Evolutionary conservation across 2,888 invertebrate species (phyloP).

Genomic region (Celastrina argiolus): DNA sequence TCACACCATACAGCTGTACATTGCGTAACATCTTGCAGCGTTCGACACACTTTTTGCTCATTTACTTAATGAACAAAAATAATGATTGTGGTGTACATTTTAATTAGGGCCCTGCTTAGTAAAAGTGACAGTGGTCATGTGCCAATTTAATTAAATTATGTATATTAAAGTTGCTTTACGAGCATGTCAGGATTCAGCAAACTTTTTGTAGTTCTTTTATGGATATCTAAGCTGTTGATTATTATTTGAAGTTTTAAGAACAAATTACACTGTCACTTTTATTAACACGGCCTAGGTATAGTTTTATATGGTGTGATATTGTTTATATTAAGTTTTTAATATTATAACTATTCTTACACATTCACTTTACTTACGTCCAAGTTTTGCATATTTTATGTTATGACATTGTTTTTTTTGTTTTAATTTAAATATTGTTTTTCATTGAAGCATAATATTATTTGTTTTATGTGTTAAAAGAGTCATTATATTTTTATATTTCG

Average conservation of each 20-base stretch:
- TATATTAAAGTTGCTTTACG: not conserved
- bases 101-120: not conserved
- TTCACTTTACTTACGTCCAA: constrained; percentile 72
- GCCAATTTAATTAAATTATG: not conserved
- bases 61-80: not conserved
- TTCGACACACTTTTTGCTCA: constrained; percentile 15
- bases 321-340: constrained; percentile 52
- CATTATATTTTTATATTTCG: constrained; percentile 55
- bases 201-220: not conserved
- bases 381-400: constrained; percentile 75
- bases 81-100: constrained; percentile 34
- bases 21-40: not conserved
- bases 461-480: constrained; percentile 50
- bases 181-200: not conserved
- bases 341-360: constrained; percentile 62
- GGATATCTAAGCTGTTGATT: not conserved
- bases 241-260: not conserved
- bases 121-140: not conserved
- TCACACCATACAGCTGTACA: constrained; percentile 51
- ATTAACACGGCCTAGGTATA: constrained; percentile 41
- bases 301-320: constrained; percentile 70
- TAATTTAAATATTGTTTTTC: constrained; percentile 68
- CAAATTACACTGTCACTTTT: not conserved
- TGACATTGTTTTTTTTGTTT: constrained; percentile 72
- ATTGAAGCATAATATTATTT: constrained; percentile 67